Evolutionary conservation across 2,113 vertebrate species (phyloP), one percentile per base, ranked within the genome.

Genomic region (Pipa parva): DNA sequence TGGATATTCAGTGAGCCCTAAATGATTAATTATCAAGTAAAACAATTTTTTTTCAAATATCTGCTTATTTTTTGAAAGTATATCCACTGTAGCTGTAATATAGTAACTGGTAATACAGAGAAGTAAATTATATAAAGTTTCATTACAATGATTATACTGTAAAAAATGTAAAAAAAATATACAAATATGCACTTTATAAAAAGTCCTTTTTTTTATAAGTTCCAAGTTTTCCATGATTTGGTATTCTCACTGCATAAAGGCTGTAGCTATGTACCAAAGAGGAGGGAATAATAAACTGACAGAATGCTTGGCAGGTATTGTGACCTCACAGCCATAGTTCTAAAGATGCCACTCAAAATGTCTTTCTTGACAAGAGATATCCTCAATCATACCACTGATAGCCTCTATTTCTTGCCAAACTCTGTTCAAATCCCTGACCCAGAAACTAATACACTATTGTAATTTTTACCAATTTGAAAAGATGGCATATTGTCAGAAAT

Each of bases 351-450:
- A 70, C 11, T 70, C 66, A 54, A 45, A 61, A 45, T 17, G 25
- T 27, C 49, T 54, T 45, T 24, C 15, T 45, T 59, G 57, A 70
- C 66, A 60, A 55, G 28, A 29, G 59, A 45, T 29, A 60, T n/a
- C 45, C 59, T 56, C 49, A 29, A 37, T 37, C 21, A 9, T 22
- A 22, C 22, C 22, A 28, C 24, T 31, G 24, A 54, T 52, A 22
- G 50, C 25, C 56, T 54, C 50, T 45, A 9, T 42, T 42, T n/a
- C 17, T 31, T 25, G 29, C 24, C 48, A 51, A 70, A 51, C 29
- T 36, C 37, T 68, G 37, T 29, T 45, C 20, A 39, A 49, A 48
- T 61, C 58, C 28, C 15, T 70, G 66, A 70, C 57, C 66, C 66
- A 50, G 33, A 70, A 70, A 70, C 56, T 12, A 18, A 9, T 8